A percentile compares a stretch with the other conserved stretches of the same genome.
phyloP scores from a whole-genome alignment of 1,140 invertebrate species.

The Scaptomyza pallida region DNA sequence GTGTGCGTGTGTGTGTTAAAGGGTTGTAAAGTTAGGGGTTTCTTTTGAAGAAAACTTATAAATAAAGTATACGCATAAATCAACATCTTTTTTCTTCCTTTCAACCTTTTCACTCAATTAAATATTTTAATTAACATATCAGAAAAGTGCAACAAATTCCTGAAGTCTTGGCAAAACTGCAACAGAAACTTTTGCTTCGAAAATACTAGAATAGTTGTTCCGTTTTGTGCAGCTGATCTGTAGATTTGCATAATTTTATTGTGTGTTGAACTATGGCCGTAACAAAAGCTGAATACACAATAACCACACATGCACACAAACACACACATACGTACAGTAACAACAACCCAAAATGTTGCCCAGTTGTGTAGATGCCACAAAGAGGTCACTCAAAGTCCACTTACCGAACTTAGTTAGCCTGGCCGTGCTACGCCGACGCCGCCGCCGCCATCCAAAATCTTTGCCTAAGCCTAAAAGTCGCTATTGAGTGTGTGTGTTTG shows the following conservation, averaged over 20 bases:
- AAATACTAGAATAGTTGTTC: neutral
- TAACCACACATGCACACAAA: conserved; percentile 27
- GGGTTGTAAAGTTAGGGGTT: neutral
- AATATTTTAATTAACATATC: conserved; percentile 9
- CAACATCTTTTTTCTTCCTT: too few species aligned
- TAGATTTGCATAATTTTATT: conserved; percentile 80
- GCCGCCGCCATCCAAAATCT: conserved; percentile 67
- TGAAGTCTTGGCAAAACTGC: conserved; percentile 17
- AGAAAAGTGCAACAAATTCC: conserved; percentile 8
- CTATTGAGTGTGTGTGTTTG: conserved; percentile 34
- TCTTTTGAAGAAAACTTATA: too few species aligned
- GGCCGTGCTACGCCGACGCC: conserved; percentile 15
- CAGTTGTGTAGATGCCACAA: conserved; percentile 52
- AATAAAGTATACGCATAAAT: too few species aligned
- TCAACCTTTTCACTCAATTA: neutral
- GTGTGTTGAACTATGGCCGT: conserved; percentile 68
- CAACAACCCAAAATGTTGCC: conserved; percentile 23
- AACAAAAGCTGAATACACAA: conserved; percentile 33
- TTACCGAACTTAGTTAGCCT: conserved; percentile 68
- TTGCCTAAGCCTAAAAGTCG: conserved; percentile 73
- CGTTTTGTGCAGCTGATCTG: conserved; percentile 50
- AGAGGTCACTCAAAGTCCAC: conserved; percentile 81
- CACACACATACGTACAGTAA: conserved; percentile 17
- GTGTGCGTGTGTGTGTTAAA: neutral
- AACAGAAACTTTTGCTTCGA: conserved; percentile 31